A percentile compares a stretch with the other conserved stretches of the same genome.
These are phyloP conservation scores for Argentina silus DNA, from an alignment of 2,797 vertebrate species.

Conservation along the genomic window DNA sequence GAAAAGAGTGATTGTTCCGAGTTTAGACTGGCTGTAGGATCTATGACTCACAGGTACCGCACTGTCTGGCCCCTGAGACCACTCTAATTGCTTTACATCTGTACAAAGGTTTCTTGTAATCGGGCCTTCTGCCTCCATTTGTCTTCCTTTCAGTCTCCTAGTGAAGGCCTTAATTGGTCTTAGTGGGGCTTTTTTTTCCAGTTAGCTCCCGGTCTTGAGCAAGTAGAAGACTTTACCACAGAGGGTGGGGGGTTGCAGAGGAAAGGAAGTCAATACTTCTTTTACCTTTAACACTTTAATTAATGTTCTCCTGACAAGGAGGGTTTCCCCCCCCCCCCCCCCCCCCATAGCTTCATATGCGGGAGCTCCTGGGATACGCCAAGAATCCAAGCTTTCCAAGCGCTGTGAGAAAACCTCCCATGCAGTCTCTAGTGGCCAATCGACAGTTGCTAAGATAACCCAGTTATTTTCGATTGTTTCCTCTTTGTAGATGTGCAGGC, in stretches of 20 bases:
- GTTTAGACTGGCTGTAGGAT: conserved; percentile 92
- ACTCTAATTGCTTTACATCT: conserved; percentile 99
- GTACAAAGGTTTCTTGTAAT: conserved; percentile 99
- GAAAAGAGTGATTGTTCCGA: conserved; percentile 92
- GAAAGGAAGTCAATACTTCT: conserved; percentile 91
- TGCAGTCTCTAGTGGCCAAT: conserved; percentile 75
- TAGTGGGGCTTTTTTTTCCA: conserved; percentile 89
- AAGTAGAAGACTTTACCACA: conserved; percentile 81
- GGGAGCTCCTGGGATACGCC: conserved; percentile 77
- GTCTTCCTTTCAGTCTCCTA: conserved; percentile 96
- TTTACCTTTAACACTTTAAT: conserved; percentile 95
- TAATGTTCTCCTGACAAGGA: conserved; percentile 89
- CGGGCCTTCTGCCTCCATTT: conserved; percentile 97
- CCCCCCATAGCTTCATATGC: conserved; percentile 70
- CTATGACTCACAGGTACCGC: conserved; percentile 87
- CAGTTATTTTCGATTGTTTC: conserved; percentile 73
- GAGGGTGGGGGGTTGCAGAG: conserved; percentile 64
- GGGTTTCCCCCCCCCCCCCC: conserved; percentile 50
- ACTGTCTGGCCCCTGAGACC: conserved; percentile 91
- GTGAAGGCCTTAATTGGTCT: conserved; percentile 99
- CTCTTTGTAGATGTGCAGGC: conserved; percentile 47
- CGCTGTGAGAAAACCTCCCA: conserved; percentile 80
- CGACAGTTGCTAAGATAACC: conserved; percentile 83
- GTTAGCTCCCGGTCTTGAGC: conserved; percentile 88
- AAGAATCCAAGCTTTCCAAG: conserved; percentile 79